Conservation (phyloP, 2,888 invertebrate species). For the Erebia palarica region DNA sequence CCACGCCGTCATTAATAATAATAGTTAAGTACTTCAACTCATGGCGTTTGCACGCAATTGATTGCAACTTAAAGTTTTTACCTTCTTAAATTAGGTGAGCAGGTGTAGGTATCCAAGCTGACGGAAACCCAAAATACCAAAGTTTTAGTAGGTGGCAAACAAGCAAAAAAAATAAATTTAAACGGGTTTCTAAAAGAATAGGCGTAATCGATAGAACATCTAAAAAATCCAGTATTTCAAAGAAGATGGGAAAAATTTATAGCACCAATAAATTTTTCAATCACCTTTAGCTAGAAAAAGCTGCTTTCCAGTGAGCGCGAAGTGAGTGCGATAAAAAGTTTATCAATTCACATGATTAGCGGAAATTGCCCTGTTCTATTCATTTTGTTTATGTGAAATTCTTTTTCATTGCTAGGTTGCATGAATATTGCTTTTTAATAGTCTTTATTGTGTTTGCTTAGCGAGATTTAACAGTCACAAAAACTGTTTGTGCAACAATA, state of each 20-base stretch:
- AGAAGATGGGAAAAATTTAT: neutral
- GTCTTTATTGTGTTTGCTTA: conserved; percentile 35
- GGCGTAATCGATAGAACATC: neutral
- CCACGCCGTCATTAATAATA: no score
- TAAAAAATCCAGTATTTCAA: neutral
- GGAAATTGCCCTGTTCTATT: conserved; percentile 15
- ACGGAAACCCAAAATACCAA: no score
- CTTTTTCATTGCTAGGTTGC: conserved; percentile 34
- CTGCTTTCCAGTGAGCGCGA: neutral
- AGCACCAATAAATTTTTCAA: neutral
- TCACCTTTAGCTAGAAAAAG: neutral
- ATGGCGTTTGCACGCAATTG: no score
- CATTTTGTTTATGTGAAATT: conserved; percentile 34
- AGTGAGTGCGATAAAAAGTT: conserved; percentile 12
- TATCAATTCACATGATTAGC: conserved; percentile 26
- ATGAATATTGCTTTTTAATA: conserved; percentile 40
- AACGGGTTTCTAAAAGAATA: neutral
- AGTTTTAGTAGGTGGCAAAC: neutral
- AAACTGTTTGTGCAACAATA: conserved; percentile 15
- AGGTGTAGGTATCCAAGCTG: no score
- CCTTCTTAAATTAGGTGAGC: no score
- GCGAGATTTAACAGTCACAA: conserved; percentile 21
- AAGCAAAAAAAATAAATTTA: neutral
- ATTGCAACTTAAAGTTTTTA: no score
- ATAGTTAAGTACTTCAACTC: no score